Conservation (phyloP, 1,140 invertebrate genomes). For the Caerostris darwini region DNA sequence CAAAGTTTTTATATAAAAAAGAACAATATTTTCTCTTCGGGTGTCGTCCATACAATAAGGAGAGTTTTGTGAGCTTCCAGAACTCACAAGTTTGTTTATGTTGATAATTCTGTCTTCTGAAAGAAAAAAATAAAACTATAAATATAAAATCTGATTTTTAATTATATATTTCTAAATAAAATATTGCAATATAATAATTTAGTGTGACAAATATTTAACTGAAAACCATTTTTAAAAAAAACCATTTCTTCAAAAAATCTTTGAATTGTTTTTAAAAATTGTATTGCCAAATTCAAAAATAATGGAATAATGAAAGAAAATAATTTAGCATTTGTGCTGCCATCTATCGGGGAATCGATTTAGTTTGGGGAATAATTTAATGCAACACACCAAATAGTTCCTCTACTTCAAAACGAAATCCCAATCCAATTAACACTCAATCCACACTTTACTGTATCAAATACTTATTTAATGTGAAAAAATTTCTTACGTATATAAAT, state of each 20-base stretch:
- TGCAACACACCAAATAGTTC: too few relatives aligned
- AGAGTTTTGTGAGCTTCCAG: constrained; percentile 47
- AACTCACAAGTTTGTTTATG: background rate
- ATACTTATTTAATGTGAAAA: too few relatives aligned
- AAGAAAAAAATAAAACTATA: background rate
- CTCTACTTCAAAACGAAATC: too few relatives aligned
- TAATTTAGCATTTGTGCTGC: background rate
- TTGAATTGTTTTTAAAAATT: too few relatives aligned
- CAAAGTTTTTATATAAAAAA: constrained; percentile 36
- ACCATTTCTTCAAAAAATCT: too few relatives aligned
- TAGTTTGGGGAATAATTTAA: too few relatives aligned
- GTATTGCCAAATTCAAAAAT: too few relatives aligned
- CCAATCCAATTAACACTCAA: too few relatives aligned
- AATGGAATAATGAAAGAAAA: background rate
- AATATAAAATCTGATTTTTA: background rate
- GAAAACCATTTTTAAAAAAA: too few relatives aligned
- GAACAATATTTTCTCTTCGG: constrained; percentile 49
- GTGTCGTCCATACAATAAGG: background rate
- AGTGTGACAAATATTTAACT: too few relatives aligned
- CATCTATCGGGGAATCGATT: background rate
- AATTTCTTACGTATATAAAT: too few relatives aligned
- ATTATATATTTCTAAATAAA: background rate
- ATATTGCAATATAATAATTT: background rate
- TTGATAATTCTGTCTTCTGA: constrained; percentile 11
- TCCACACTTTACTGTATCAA: too few relatives aligned